Evolutionary conservation across 2,797 vertebrate genomes (phyloP), one percentile per base, ranked within the genome.

Genomic region (Chelon labrosus): DNA sequence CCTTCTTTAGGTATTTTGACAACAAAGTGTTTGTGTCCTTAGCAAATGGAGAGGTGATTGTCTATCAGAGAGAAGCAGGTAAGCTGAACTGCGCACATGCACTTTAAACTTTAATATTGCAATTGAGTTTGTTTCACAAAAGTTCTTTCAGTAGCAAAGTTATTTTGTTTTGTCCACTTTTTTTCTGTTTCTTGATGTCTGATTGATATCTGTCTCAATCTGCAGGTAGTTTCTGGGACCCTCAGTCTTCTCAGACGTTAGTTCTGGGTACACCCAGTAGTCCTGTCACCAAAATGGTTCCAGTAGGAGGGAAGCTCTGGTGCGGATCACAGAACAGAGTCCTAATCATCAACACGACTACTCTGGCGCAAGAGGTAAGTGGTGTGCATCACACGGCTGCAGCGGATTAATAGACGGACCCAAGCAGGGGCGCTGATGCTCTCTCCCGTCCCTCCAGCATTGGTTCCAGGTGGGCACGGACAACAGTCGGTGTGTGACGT

Each of bases 41-140:
- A 87, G 97, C 97, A 73, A 99, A 97, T 0, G 98, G 98, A 54
- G 97, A 99, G 41, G 96, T 99, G 4, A 93, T 98, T 0, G 96
- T 95, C 9, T 99, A 99, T 90, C 97, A 98, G 84, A 95, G 98
- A 85, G 98, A 99, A 91, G 96, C 97, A 94, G 97, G 98, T 99
- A 85, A 88, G 89, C n/a, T 59, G 2, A n/a, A 13, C 5, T 42
- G 17, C 65, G 19, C 38, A 62, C 1, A 2, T 54, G 14, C 8
- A 1, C 5, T 31, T 4, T 25, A 8, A 11, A n/a, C 17, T 44
- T 16, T 7, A 14, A 22, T 41, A 9, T 27, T n/a, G n/a, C n/a
- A n/a, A n/a, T n/a, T 0, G 12, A 10, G 10, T 13, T 49, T 41
- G 3, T 50, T 10, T 14, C 25, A 22, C 22, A 22, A 3, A 22